Evolutionary conservation across 2,113 vertebrate genomes (phyloP).

Genomic region (Poecile atricapillus): DNA sequence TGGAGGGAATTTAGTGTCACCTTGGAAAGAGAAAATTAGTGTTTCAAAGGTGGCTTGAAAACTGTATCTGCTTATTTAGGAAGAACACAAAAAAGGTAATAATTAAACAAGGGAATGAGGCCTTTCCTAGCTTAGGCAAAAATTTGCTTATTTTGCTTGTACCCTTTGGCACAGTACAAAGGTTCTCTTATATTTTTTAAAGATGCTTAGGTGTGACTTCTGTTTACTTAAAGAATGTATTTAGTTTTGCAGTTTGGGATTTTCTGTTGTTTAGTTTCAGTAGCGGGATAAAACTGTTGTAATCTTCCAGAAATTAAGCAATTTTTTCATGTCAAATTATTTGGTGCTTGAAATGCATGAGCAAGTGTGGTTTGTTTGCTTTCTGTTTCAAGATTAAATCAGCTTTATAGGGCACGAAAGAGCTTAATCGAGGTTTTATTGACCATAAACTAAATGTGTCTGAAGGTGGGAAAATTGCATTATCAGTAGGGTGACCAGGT

Average conservation of each 20-base stretch:
- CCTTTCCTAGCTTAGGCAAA: not conserved
- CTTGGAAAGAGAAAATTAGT: not conserved
- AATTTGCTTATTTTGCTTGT: not conserved
- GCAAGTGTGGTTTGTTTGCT: not conserved
- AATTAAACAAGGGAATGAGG: not conserved
- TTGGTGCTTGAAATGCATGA: not conserved
- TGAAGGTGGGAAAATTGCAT: not conserved
- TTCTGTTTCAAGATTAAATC: not conserved
- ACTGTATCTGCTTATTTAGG: not conserved
- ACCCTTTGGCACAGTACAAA: slow-evolving; percentile 6
- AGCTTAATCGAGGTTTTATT: not conserved
- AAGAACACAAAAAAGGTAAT: not conserved
- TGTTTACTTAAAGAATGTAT: not conserved
- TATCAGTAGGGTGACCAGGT: not conserved
- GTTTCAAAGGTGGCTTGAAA: not conserved
- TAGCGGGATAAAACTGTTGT: not conserved
- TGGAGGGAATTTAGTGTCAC: not conserved
- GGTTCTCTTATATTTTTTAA: not conserved
- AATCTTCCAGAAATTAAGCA: not conserved
- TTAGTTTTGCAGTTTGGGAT: not conserved
- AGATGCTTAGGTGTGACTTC: not conserved
- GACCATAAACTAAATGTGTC: not conserved
- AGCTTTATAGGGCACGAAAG: not conserved
- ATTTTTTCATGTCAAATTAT: not conserved
- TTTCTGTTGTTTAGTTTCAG: not conserved